phyloP scores from a whole-genome alignment of 2,797 vertebrate species.

The Rachycentron canadum region DNA sequence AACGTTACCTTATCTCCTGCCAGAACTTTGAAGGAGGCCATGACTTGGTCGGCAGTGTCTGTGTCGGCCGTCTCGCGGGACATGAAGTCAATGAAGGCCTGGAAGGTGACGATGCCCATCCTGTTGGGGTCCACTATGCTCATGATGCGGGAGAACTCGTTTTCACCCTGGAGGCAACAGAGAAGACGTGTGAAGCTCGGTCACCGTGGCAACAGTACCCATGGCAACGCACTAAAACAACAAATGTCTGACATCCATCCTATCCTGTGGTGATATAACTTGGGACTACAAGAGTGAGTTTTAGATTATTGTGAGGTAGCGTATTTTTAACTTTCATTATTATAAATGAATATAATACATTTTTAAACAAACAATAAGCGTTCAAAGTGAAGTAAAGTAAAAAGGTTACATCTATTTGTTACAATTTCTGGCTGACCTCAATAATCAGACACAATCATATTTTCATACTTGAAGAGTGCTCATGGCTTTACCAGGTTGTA shows the following conservation, averaged over 20 bases:
- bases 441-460: constrained; percentile 52
- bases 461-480: constrained; percentile 58
- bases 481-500: constrained; percentile 97
- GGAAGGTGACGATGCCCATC: constrained; percentile 95
- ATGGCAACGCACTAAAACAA: constrained; percentile 16
- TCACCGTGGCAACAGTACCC: constrained; percentile 26
- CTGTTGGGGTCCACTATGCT: constrained; percentile 98
- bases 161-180: constrained; percentile 89
- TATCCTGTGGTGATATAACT: not conserved
- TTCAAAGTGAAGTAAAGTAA: not conserved
- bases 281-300: not conserved
- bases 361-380: not conserved
- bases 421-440: constrained; percentile 27
- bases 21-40: constrained; percentile 98
- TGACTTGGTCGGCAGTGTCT: constrained; percentile 97
- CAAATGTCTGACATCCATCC: not conserved
- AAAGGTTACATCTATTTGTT: constrained; percentile 7
- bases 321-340: not conserved
- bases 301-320: not conserved
- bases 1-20: constrained; percentile 94
- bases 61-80: constrained; percentile 97
- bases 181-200: constrained; percentile 36
- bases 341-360: not conserved
- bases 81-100: constrained; percentile 99
- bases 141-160: constrained; percentile 99